Evolutionary conservation across 1,140 invertebrate species (phyloP).

Genomic region (Lepidotrigona ventralis): DNA sequence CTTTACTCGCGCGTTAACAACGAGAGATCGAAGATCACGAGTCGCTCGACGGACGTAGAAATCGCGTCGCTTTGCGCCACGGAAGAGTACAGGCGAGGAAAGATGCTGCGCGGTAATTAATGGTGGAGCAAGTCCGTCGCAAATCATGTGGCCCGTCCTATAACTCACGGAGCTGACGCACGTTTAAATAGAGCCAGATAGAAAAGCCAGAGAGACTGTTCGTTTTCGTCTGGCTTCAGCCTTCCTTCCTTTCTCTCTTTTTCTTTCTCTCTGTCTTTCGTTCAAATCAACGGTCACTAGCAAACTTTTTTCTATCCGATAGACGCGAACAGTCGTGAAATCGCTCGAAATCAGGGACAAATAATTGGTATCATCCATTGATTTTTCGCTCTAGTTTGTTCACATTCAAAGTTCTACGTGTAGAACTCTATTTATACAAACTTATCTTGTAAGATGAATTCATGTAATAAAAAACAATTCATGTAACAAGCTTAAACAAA

Average conservation of each 20-base stretch:
- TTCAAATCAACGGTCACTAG: background rate
- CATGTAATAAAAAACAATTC: too few species aligned
- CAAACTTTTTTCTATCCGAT: background rate
- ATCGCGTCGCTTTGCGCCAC: background rate
- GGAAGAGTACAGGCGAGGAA: conserved; percentile 72
- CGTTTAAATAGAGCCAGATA: conserved; percentile 77
- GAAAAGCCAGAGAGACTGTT: conserved; percentile 25
- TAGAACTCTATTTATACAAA: too few species aligned
- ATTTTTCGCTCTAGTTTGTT: too few species aligned
- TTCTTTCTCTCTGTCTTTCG: accelerated
- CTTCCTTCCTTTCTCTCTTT: too few species aligned
- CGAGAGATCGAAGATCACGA: background rate
- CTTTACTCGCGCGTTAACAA: too few species aligned
- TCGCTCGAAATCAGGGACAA: background rate
- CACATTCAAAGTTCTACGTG: too few species aligned
- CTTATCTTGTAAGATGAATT: too few species aligned
- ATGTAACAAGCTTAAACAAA: too few species aligned
- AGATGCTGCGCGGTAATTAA: conserved; percentile 77
- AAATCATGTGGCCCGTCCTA: conserved; percentile 75
- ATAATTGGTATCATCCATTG: too few species aligned
- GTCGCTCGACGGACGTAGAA: background rate
- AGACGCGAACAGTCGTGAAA: background rate
- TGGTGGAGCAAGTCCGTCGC: conserved; percentile 74
- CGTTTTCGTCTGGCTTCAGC: background rate
- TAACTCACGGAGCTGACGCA: conserved; percentile 74